Evolutionary conservation across 2,888 invertebrate species (phyloP).

Genomic region (Steinernema hermaphroditum): DNA sequence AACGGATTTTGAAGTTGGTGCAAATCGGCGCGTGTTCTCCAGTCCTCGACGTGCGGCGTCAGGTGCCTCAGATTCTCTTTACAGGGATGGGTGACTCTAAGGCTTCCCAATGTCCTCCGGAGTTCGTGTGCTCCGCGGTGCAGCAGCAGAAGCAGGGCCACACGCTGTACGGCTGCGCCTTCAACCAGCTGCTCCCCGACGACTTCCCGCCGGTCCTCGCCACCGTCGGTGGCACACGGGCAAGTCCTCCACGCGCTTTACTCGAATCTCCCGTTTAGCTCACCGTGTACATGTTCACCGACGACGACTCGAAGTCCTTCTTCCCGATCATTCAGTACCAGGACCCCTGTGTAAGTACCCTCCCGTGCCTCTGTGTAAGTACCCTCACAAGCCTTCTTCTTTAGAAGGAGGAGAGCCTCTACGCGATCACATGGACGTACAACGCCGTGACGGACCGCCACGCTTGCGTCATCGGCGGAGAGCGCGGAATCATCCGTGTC

Average conservation of each 20-base stretch:
- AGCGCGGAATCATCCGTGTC: conserved; percentile 44
- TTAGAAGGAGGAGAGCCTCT: conserved; percentile 42
- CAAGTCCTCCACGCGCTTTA: neutral
- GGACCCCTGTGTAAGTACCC: neutral
- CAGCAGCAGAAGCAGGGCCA: neutral
- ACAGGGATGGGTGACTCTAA: neutral
- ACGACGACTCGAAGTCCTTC: neutral
- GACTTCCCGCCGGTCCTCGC: neutral
- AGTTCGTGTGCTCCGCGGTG: neutral
- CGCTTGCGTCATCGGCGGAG: conserved; percentile 44
- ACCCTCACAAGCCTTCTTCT: conserved; percentile 11
- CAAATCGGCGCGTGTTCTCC: too few species aligned
- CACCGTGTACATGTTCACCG: neutral
- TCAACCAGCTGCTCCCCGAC: neutral
- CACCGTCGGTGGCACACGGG: neutral
- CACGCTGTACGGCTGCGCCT: conserved; percentile 5
- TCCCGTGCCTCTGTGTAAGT: conserved; percentile 1
- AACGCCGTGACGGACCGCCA: conserved; percentile 18
- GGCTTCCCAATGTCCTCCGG: neutral
- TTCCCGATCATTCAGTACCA: neutral
- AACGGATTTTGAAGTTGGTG: too few species aligned
- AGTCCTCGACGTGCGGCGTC: too few species aligned
- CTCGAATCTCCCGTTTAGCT: neutral
- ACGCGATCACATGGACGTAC: conserved; percentile 46
- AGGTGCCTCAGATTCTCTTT: neutral